Evolutionary conservation across 1,140 invertebrate genomes (phyloP).

Genomic region (Neodiprion virginianus): DNA sequence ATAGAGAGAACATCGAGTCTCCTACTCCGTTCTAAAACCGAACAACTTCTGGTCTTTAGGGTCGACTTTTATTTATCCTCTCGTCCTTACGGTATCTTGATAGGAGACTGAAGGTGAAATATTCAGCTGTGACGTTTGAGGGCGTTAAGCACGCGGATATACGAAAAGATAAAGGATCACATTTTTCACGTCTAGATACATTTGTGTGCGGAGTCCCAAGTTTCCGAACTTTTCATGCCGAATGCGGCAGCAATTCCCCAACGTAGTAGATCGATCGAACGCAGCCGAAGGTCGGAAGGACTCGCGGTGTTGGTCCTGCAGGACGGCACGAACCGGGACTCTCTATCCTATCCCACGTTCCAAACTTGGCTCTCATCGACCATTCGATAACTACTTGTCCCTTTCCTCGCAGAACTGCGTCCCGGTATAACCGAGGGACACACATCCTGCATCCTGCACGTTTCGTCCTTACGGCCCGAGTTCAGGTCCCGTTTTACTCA

Average conservation of each 20-base stretch:
- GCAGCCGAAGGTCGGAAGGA: background rate
- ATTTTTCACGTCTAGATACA: conserved; percentile 2
- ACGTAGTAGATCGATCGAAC: too few relatives aligned
- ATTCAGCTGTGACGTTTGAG: background rate
- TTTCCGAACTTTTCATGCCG: too few relatives aligned
- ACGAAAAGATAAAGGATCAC: background rate
- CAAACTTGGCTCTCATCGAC: background rate
- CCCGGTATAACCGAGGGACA: background rate
- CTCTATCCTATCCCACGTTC: background rate
- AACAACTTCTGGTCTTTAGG: too few relatives aligned
- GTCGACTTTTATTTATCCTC: too few relatives aligned
- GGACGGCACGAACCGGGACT: too few relatives aligned
- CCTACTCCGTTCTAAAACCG: too few relatives aligned
- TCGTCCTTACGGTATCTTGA: background rate
- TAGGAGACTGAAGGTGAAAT: background rate
- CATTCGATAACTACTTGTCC: background rate
- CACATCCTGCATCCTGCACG: background rate
- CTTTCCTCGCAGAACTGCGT: background rate
- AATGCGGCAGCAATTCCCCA: too few relatives aligned
- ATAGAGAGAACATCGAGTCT: too few relatives aligned
- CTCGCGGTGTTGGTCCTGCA: too few relatives aligned
- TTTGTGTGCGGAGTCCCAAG: background rate
- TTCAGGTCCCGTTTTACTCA: background rate
- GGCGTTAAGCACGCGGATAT: background rate
- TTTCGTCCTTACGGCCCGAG: background rate